Percentiles rank a stretch among this genome's conserved stretches.
These are phyloP conservation scores for Neosilurus hyrtlii DNA, from an alignment of 2,797 vertebrate genomes.

Conservation along the genomic window DNA sequence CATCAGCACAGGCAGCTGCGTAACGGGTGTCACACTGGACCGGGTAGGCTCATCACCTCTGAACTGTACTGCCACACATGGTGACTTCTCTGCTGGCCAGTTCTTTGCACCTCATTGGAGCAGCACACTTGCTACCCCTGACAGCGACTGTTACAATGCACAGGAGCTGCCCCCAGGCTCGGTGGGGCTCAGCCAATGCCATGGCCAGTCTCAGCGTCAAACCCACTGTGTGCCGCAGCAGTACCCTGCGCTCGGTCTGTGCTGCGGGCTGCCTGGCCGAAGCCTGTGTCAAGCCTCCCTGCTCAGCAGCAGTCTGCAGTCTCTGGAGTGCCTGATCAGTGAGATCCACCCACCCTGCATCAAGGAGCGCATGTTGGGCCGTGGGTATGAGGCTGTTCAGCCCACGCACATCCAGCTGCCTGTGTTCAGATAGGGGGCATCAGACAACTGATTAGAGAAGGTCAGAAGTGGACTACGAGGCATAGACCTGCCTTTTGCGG, in stretches of 20 bases:
- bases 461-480: constrained; percentile 26
- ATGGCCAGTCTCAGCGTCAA: constrained; percentile 62
- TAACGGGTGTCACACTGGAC: constrained; percentile 60
- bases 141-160: constrained; percentile 88
- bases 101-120: constrained; percentile 89
- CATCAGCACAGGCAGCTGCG: constrained; percentile 53
- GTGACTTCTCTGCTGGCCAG: constrained; percentile 80
- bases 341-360: constrained; percentile 98
- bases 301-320: constrained; percentile 97
- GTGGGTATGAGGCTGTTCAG: constrained; percentile 89
- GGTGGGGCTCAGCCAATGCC: constrained; percentile 64
- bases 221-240: constrained; percentile 57
- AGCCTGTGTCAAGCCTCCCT: constrained; percentile 87
- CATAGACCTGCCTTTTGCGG: constrained; percentile 62
- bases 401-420: constrained; percentile 92
- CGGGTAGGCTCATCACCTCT: constrained; percentile 76
- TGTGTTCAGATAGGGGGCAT: constrained; percentile 86
- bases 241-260: constrained; percentile 69
- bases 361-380: constrained; percentile 98
- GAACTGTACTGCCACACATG: constrained; percentile 79
- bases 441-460: not conserved
- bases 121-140: constrained; percentile 81
- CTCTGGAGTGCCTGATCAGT: constrained; percentile 97
- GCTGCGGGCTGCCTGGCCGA: constrained; percentile 79
- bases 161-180: constrained; percentile 77